These are phyloP conservation scores for Aegithalos caudatus DNA, from an alignment of 2,113 vertebrate species.

Conservation along the genomic window DNA sequence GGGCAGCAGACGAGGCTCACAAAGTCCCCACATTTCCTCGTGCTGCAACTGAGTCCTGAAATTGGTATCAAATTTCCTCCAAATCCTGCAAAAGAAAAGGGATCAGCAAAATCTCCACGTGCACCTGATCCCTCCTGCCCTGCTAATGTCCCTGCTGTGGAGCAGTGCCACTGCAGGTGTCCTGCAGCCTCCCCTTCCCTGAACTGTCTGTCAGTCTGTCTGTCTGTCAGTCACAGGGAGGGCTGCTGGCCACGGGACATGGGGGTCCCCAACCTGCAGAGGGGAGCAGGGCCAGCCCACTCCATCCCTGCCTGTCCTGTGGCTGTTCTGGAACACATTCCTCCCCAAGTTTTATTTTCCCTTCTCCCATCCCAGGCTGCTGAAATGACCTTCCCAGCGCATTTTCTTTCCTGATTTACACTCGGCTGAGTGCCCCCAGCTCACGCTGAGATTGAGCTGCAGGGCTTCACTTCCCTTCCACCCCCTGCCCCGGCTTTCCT, in stretches of 20 bases:
- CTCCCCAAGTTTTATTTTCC: neutral
- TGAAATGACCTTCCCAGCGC: fast-evolving
- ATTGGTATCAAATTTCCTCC: neutral
- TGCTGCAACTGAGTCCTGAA: neutral
- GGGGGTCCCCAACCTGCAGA: neutral
- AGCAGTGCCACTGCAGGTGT: fast-evolving
- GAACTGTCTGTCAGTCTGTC: too few species aligned
- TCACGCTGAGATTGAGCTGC: fast-evolving
- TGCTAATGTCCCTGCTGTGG: fast-evolving
- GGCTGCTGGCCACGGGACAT: neutral
- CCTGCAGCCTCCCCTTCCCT: neutral
- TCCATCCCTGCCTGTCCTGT: neutral
- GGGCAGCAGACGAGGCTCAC: neutral
- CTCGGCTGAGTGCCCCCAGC: neutral
- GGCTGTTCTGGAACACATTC: neutral
- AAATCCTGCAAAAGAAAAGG: neutral
- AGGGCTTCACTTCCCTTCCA: neutral
- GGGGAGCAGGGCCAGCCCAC: neutral
- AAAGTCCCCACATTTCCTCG: neutral
- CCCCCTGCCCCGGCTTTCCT: neutral
- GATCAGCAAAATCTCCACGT: neutral
- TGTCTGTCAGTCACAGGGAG: neutral
- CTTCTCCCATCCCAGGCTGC: neutral
- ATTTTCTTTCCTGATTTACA: neutral
- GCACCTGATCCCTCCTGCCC: neutral